A percentile compares a stretch with the other conserved stretches of the same genome.
Conservation (phyloP, 35 echinoderm and acorn worm genomes). For the Apostichopus californicus region DNA sequence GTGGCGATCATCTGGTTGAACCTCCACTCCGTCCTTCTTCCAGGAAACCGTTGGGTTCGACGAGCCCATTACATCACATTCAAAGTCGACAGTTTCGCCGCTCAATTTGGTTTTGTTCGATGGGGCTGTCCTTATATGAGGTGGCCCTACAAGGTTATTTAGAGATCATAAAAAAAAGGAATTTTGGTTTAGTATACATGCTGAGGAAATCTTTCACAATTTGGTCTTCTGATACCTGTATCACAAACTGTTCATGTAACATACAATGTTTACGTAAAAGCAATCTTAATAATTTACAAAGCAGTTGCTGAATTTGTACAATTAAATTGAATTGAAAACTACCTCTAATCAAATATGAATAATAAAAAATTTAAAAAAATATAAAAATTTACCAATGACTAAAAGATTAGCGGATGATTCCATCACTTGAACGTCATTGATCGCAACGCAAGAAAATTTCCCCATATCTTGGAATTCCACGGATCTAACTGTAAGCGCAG, state of each 20-base stretch:
- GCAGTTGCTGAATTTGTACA: too few species aligned
- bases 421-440: constrained; percentile 64
- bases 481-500: constrained; percentile 32
- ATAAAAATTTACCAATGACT: constrained; percentile 68
- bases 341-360: background rate
- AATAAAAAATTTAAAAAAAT: background rate
- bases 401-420: constrained; percentile 42
- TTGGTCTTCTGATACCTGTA: too few species aligned
- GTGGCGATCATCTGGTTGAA: constrained; percentile 34
- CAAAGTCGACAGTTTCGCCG: constrained; percentile 70
- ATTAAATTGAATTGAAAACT: too few species aligned
- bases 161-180: background rate
- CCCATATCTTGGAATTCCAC: constrained; percentile 71
- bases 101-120: constrained; percentile 53
- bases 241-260: background rate
- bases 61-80: constrained; percentile 86
- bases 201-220: background rate
- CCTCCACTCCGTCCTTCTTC: constrained; percentile 54
- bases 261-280: background rate
- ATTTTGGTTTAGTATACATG: background rate
- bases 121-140: constrained; percentile 64
- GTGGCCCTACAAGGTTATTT: constrained; percentile 65
- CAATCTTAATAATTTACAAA: too few species aligned
- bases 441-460: constrained; percentile 81
- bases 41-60: constrained; percentile 67